Evolutionary conservation across 1,140 invertebrate species (phyloP).

Genomic region (Brachionus angularis): DNA sequence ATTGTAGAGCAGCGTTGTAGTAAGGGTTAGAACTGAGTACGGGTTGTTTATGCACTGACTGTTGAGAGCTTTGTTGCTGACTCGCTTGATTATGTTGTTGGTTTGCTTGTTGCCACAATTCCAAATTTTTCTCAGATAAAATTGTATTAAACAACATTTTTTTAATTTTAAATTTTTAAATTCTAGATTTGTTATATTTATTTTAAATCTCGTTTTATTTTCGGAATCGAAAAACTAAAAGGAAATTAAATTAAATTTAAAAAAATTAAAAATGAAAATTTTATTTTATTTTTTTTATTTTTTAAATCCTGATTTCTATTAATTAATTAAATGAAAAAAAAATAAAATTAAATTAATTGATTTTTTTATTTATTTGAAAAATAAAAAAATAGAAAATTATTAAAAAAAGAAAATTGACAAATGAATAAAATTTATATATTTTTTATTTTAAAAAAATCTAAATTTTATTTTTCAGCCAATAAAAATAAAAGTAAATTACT

Average conservation of each 20-base stretch:
- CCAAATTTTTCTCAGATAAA: not conserved
- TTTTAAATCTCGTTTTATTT: too few species aligned
- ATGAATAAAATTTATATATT: not conserved
- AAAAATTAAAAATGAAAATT: not conserved
- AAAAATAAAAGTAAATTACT: not conserved
- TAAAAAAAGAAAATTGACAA: not conserved
- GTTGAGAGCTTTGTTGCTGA: too few species aligned
- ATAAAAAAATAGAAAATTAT: not conserved
- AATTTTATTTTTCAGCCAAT: too few species aligned
- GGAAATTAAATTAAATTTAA: too few species aligned
- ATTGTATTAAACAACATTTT: slow-evolving; percentile 14
- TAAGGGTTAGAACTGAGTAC: not conserved
- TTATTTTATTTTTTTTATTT: too few species aligned
- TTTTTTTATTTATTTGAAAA: slow-evolving; percentile 39
- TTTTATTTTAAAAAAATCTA: too few species aligned
- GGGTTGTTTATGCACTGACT: too few species aligned
- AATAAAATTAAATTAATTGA: slow-evolving; percentile 23
- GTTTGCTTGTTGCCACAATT: too few species aligned
- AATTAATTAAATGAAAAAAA: not conserved
- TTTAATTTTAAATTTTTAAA: not conserved
- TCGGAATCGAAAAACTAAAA: too few species aligned
- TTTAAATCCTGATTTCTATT: too few species aligned
- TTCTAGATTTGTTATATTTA: too few species aligned
- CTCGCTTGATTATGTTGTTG: too few species aligned
- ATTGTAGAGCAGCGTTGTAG: slow-evolving; percentile 6